phyloP scores from a whole-genome alignment of 2,888 invertebrate genomes.

The Scelioninae gen. 2 region DNA sequence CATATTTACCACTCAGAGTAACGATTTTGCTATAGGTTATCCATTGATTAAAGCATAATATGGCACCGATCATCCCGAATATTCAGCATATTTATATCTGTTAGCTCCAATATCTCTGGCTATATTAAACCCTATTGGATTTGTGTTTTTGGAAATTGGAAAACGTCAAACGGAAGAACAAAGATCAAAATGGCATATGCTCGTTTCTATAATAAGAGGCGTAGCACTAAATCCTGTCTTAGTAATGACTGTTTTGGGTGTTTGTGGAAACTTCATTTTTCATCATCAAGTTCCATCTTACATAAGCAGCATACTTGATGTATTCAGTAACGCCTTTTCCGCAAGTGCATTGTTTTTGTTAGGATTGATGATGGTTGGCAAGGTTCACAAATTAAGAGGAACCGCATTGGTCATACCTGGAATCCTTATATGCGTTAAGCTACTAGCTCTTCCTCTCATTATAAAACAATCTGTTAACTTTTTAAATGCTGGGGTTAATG shows the following conservation, averaged over 20 bases:
- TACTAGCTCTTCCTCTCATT: slow-evolving; percentile 90
- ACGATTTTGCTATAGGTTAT: slow-evolving; percentile 97
- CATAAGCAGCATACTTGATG: slow-evolving; percentile 85
- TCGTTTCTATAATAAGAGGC: slow-evolving; percentile 77
- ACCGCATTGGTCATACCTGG: slow-evolving; percentile 88
- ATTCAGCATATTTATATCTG: slow-evolving; percentile 91
- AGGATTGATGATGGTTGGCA: slow-evolving; percentile 94
- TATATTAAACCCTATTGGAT: slow-evolving; percentile 93
- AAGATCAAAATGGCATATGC: slow-evolving; percentile 63
- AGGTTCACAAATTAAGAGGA: slow-evolving; percentile 86
- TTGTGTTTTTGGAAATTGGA: slow-evolving; percentile 90
- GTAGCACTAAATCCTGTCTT: slow-evolving; percentile 92
- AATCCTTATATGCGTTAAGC: slow-evolving; percentile 91
- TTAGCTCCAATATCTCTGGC: slow-evolving; percentile 96
- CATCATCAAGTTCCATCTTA: slow-evolving; percentile 86
- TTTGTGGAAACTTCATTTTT: slow-evolving; percentile 89
- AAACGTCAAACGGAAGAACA: slow-evolving; percentile 76
- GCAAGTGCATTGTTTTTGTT: slow-evolving; percentile 93
- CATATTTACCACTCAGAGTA: slow-evolving; percentile 97
- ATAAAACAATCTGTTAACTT: slow-evolving; percentile 90
- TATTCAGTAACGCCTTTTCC: slow-evolving; percentile 91
- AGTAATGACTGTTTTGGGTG: slow-evolving; percentile 94
- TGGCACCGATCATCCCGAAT: slow-evolving; percentile 89
- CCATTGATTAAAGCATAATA: slow-evolving; percentile 93
- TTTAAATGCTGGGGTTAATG: slow-evolving; percentile 81